Conservation (phyloP, 2,888 invertebrate species). For the Blastobasis lacticolella region DNA sequence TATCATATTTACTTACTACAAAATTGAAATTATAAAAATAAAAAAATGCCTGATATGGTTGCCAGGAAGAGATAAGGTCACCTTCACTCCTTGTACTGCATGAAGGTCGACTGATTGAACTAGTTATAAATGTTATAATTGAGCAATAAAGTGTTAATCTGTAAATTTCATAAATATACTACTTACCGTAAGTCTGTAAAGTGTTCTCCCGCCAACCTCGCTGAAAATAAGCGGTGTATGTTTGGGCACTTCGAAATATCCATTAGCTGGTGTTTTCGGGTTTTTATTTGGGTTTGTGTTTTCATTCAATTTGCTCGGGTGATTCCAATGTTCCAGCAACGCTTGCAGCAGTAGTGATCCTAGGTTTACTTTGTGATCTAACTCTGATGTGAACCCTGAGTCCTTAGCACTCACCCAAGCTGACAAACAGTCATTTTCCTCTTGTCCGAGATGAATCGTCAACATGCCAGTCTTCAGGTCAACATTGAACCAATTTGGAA, state of each 20-base stretch:
- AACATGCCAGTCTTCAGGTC: constrained; percentile 99
- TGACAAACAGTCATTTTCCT: constrained; percentile 97
- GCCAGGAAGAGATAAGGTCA: too few species aligned
- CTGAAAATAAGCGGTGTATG: constrained; percentile 98
- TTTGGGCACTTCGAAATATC: constrained; percentile 90
- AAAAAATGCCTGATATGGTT: too few species aligned
- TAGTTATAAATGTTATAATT: too few species aligned
- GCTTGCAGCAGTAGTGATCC: constrained; percentile 96
- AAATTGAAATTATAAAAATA: too few species aligned
- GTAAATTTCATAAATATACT: background rate
- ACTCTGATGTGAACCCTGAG: constrained; percentile 87
- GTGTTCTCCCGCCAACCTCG: constrained; percentile 95
- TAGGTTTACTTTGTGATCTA: constrained; percentile 95
- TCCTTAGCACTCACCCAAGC: constrained; percentile 99
- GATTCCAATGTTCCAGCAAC: constrained; percentile 94
- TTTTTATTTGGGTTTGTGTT: constrained; percentile 65
- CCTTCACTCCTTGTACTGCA: too few species aligned
- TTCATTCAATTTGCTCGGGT: constrained; percentile 77
- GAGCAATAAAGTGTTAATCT: too few species aligned
- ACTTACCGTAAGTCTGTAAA: constrained; percentile 81
- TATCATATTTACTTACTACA: too few species aligned
- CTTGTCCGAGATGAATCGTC: constrained; percentile 96
- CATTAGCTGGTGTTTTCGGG: constrained; percentile 30
- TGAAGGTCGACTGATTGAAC: too few species aligned
- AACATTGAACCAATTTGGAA: constrained; percentile 99